These are phyloP conservation scores for Delichon dasypus DNA, from an alignment of 2,797 vertebrate species.

Conservation along the genomic window DNA sequence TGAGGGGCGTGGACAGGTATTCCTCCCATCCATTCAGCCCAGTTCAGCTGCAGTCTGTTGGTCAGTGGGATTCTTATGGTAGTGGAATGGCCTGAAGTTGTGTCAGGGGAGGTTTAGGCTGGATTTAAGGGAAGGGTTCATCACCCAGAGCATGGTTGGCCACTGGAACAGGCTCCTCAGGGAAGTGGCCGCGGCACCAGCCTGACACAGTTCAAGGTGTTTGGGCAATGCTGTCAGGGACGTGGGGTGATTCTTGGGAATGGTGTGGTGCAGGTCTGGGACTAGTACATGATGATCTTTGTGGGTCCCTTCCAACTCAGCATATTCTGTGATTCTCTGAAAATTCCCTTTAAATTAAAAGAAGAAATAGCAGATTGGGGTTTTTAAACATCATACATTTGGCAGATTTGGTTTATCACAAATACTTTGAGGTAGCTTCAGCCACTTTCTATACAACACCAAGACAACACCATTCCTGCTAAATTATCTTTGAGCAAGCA, in stretches of 20 bases:
- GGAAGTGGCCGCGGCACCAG: neutral
- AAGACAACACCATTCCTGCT: neutral
- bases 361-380: neutral
- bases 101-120: neutral
- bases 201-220: neutral
- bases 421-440: neutral
- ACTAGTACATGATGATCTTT: neutral
- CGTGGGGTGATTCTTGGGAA: neutral
- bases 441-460: neutral
- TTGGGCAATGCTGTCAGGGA: neutral
- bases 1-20: neutral
- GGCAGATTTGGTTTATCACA: neutral
- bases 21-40: neutral
- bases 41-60: neutral
- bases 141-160: neutral
- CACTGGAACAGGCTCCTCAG: neutral
- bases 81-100: neutral
- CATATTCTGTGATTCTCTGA: neutral
- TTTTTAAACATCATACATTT: neutral
- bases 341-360: neutral
- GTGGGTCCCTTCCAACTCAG: neutral
- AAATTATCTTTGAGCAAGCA: neutral
- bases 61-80: neutral
- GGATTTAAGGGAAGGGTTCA: neutral
- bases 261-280: neutral